Evolutionary conservation across 1,140 invertebrate species (phyloP).

Genomic region (Listronotus bonariensis): DNA sequence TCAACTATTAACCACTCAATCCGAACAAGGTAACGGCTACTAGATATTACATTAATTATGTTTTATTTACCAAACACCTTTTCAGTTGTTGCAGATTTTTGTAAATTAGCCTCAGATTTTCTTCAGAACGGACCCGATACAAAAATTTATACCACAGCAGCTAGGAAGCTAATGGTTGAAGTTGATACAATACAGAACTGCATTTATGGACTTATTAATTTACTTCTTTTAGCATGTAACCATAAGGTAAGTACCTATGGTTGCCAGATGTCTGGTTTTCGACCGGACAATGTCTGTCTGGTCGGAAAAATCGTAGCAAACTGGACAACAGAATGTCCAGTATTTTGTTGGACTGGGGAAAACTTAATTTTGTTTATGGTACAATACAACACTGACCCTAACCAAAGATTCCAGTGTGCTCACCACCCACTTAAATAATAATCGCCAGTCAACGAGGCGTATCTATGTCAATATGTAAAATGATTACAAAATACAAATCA

Average conservation of each 20-base stretch:
- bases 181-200: constrained; percentile 58
- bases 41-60: constrained; percentile 1
- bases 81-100: constrained; percentile 68
- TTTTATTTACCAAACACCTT: constrained; percentile 10
- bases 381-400: too few relatives aligned
- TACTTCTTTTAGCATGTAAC: constrained; percentile 61
- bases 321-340: too few relatives aligned
- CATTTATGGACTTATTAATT: constrained; percentile 60
- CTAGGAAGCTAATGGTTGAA: constrained; percentile 61
- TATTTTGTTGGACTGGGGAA: too few relatives aligned
- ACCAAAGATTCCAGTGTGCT: too few relatives aligned
- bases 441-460: too few relatives aligned
- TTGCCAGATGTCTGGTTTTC: too few relatives aligned
- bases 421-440: too few relatives aligned
- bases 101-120: constrained; percentile 66
- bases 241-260: constrained; percentile 61
- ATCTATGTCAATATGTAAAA: too few relatives aligned
- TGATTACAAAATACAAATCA: too few relatives aligned
- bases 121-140: constrained; percentile 65
- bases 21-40: constrained; percentile 44
- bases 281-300: too few relatives aligned
- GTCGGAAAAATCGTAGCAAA: not conserved
- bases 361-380: too few relatives aligned
- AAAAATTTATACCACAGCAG: constrained; percentile 63
- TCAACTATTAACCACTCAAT: constrained; percentile 46